Conservation (phyloP, 2,888 invertebrate species). For the Trisateles emortualis region DNA sequence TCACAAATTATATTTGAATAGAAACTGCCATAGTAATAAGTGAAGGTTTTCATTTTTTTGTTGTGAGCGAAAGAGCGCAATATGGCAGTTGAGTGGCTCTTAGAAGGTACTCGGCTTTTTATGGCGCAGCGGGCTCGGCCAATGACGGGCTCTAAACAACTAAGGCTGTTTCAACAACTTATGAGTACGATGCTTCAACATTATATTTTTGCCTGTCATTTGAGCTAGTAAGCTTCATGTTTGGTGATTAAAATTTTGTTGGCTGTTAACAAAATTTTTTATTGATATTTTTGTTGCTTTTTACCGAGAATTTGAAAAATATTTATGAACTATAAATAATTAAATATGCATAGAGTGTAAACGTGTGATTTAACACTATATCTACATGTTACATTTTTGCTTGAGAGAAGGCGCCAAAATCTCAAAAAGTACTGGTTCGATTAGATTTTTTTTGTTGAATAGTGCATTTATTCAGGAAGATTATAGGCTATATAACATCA, state of each 20-base stretch:
- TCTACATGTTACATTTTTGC: too few species aligned
- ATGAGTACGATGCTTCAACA: slow-evolving; percentile 47
- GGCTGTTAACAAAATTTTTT: not conserved
- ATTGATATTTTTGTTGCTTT: too few species aligned
- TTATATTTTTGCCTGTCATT: slow-evolving; percentile 48
- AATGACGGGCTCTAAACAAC: slow-evolving; percentile 69
- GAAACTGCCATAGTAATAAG: slow-evolving; percentile 54
- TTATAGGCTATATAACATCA: too few species aligned
- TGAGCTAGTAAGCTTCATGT: slow-evolving; percentile 15
- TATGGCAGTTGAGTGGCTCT: slow-evolving; percentile 63
- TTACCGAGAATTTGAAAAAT: too few species aligned
- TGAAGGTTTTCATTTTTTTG: slow-evolving; percentile 54
- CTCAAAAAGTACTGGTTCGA: too few species aligned
- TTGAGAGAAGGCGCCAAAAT: too few species aligned
- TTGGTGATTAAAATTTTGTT: not conserved
- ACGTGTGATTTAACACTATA: too few species aligned
- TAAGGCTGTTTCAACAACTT: slow-evolving; percentile 67
- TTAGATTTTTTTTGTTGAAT: too few species aligned
- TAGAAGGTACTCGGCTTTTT: slow-evolving; percentile 63
- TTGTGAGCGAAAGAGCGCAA: slow-evolving; percentile 66
- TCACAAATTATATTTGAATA: slow-evolving; percentile 57
- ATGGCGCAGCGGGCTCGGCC: slow-evolving; percentile 53
- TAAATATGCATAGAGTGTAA: too few species aligned
- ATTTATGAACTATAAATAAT: too few species aligned
- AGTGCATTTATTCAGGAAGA: too few species aligned